A percentile compares a stretch with the other conserved stretches of the same genome.
phyloP scores from a whole-genome alignment of 2,797 vertebrate species.

The Falco peregrinus region DNA sequence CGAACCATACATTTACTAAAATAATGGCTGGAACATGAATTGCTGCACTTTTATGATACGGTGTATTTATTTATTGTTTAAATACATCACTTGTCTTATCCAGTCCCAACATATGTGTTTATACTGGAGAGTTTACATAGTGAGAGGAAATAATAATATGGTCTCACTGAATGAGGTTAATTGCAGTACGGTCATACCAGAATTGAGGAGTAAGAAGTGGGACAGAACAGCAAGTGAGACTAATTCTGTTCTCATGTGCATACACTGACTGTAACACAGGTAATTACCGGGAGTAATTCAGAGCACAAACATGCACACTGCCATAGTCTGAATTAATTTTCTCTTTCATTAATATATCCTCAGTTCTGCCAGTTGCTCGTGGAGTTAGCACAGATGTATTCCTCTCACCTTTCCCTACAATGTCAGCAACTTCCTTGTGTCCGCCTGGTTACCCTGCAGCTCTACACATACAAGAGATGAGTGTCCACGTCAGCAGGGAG shows the following conservation, averaged over 20 bases:
- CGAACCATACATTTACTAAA: background rate
- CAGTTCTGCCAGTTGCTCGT: background rate
- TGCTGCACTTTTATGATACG: background rate
- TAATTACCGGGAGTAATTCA: background rate
- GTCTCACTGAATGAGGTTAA: slow-evolving; percentile 50
- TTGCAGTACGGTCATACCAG: slow-evolving; percentile 9
- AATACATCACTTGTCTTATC: background rate
- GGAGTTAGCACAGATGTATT: background rate
- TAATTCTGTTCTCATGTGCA: background rate
- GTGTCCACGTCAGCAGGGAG: background rate
- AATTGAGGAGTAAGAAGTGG: background rate
- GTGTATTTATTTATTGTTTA: slow-evolving; percentile 16
- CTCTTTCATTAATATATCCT: background rate
- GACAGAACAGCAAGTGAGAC: background rate
- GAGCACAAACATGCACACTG: background rate
- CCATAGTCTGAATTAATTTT: background rate
- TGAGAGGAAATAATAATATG: slow-evolving; percentile 26
- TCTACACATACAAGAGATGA: background rate
- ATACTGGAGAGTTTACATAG: slow-evolving; percentile 18
- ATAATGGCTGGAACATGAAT: background rate
- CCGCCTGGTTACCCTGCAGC: background rate
- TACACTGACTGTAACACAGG: background rate
- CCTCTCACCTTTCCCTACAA: background rate
- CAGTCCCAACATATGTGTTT: slow-evolving; percentile 24
- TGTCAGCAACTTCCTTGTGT: background rate